These are phyloP conservation scores for Euphonia xanthogaster DNA, from an alignment of 2,797 vertebrate genomes.

Conservation along the genomic window DNA sequence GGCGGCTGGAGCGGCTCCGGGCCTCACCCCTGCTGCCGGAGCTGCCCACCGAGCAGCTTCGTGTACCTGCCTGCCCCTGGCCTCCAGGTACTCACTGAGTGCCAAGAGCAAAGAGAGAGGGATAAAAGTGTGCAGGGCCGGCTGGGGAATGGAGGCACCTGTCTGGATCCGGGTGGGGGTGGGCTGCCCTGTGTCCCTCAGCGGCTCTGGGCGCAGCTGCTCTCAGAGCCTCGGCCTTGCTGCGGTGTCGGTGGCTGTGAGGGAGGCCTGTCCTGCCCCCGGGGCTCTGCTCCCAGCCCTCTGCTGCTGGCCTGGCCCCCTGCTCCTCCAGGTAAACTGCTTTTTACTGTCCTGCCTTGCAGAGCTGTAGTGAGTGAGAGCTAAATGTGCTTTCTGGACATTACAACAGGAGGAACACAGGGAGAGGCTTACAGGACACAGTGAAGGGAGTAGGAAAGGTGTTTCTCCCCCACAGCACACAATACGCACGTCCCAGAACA, in stretches of 20 bases:
- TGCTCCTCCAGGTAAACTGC: neutral
- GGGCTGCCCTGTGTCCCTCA: neutral
- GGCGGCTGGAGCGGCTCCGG: fast-evolving
- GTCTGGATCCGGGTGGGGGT: fast-evolving
- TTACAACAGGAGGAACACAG: neutral
- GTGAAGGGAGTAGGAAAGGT: fast-evolving
- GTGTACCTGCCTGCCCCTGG: neutral
- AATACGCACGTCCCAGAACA: fast-evolving
- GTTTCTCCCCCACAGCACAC: fast-evolving
- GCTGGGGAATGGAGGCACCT: neutral
- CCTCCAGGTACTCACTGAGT: neutral
- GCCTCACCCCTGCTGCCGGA: neutral
- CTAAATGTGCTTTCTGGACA: neutral
- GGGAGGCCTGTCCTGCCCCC: neutral
- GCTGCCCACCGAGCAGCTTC: neutral
- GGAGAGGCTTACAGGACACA: neutral
- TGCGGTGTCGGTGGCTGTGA: fast-evolving
- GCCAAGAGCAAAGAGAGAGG: neutral
- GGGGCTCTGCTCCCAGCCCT: neutral
- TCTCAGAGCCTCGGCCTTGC: fast-evolving
- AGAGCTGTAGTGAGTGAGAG: neutral
- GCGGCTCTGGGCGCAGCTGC: fast-evolving
- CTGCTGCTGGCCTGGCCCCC: neutral
- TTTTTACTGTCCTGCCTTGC: neutral
- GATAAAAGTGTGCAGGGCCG: neutral